Evolutionary conservation across 2,888 invertebrate genomes (phyloP), one percentile per base, ranked within the genome.

Genomic region (Cancer borealis): DNA sequence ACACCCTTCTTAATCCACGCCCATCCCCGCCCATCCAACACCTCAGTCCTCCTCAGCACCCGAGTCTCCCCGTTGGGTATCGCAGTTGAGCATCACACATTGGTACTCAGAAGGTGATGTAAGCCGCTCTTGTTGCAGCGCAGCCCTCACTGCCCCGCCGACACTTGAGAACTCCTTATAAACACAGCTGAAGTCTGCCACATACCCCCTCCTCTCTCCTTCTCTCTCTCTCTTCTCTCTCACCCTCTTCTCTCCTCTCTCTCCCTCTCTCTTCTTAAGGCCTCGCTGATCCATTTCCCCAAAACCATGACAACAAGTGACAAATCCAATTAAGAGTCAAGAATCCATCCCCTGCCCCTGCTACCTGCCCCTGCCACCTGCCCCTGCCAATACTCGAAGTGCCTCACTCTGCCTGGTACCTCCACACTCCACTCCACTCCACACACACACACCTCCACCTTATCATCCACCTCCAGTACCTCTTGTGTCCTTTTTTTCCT

Each of bases 101-200:
- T 47, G 92, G 92, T 92, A 21, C 92, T 92, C 87, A 92, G 14
- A 87, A 73, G 87, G 92, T 92, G 88, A 92, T 92, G 92, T 88
- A 92, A 92, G 92, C 39, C n/a, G 60, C 87, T 92, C 88, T 84
- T 21, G 54, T 84, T 87, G 60, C 88, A 45, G 30, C 39, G 88
- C 87, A 39, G 49, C 87, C 92, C 92, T 92, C 88, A 92, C 92
- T 49, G 49, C 79, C 39, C 87, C 54, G n/a, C 66, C n/a, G 79
- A 92, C 92, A 92, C 92, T 92, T 60, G 92, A 92, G 92, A 54
- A 21, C 88, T 88, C 88, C 87, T 92, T 92, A 88, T 92, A 92
- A 92, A 92, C 92, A 92, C 60, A 49, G 88, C 88, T 60, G 88
- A 88, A 88, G 92, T 84, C 84, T 84, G 84, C 84, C 84, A 84